Conservation (phyloP, 1,140 invertebrate genomes). For the Diachasmimorpha longicaudata region DNA sequence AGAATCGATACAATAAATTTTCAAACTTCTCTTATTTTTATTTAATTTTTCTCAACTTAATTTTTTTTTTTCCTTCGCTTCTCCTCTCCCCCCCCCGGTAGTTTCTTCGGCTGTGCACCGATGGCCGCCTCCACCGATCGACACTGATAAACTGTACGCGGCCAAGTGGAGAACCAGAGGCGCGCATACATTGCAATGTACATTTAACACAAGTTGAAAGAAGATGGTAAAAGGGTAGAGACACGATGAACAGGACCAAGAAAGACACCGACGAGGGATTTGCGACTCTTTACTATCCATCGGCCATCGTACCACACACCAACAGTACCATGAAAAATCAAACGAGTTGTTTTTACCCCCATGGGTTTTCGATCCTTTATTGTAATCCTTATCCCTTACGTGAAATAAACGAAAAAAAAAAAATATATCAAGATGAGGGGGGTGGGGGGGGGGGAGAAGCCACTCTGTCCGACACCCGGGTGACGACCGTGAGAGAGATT, state of each 20-base stretch:
- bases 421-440: not conserved
- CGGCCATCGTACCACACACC: not conserved
- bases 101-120: not conserved
- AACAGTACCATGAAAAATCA: not conserved
- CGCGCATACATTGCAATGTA: not conserved
- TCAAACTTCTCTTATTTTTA: not conserved
- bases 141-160: slow-evolving; percentile 48
- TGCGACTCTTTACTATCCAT: slow-evolving; percentile 35
- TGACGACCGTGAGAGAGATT: slow-evolving; percentile 28
- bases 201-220: not conserved
- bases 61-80: not conserved
- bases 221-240: not conserved
- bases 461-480: slow-evolving; percentile 16
- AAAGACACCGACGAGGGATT: slow-evolving; percentile 36
- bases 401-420: not conserved
- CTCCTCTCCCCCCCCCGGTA: not conserved
- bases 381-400: slow-evolving; percentile 15
- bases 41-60: slow-evolving; percentile 19
- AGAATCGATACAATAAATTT: too few relatives aligned
- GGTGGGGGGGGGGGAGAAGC: not conserved
- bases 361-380: slow-evolving; percentile 18
- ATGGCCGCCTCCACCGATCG: slow-evolving; percentile 42
- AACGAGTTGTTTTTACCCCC: not conserved
- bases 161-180: not conserved
- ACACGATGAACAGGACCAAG: not conserved